Percentiles rank a stretch among this genome's conserved stretches.
Conservation (phyloP, 2,797 vertebrate species). For the Eulemur rubriventer region DNA sequence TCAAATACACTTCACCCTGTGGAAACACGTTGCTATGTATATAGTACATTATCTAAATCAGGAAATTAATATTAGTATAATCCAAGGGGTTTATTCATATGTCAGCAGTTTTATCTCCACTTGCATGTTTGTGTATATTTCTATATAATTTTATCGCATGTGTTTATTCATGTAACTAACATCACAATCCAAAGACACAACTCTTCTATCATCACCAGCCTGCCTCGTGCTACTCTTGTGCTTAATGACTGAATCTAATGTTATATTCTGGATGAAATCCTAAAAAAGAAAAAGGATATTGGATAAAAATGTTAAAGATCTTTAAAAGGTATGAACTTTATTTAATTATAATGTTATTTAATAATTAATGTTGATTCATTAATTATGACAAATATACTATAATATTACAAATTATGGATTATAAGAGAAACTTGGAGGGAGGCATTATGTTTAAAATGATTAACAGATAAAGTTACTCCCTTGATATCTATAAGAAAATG, state of each 20-base stretch:
- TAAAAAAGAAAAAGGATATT: not conserved
- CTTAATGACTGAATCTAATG: not conserved
- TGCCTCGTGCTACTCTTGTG: no score
- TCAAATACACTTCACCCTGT: not conserved
- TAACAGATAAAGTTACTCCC: not conserved
- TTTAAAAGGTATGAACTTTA: not conserved
- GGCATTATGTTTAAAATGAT: not conserved
- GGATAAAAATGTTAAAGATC: not conserved
- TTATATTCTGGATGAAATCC: not conserved
- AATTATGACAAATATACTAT: not conserved
- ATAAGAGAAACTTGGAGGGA: not conserved
- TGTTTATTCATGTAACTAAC: not conserved
- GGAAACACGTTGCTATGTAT: not conserved
- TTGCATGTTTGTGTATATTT: not conserved
- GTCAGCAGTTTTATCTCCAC: not conserved
- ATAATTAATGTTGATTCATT: not conserved
- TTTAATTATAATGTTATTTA: not conserved
- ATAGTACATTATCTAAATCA: not conserved
- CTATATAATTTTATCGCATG: not conserved
- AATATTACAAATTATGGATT: not conserved
- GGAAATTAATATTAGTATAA: not conserved
- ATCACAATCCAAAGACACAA: not conserved
- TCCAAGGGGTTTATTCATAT: not conserved
- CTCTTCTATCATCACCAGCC: not conserved
- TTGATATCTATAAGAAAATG: not conserved